These are phyloP conservation scores for Atrichornis clamosus DNA, from an alignment of 2,113 vertebrate species.

Conservation along the genomic window DNA sequence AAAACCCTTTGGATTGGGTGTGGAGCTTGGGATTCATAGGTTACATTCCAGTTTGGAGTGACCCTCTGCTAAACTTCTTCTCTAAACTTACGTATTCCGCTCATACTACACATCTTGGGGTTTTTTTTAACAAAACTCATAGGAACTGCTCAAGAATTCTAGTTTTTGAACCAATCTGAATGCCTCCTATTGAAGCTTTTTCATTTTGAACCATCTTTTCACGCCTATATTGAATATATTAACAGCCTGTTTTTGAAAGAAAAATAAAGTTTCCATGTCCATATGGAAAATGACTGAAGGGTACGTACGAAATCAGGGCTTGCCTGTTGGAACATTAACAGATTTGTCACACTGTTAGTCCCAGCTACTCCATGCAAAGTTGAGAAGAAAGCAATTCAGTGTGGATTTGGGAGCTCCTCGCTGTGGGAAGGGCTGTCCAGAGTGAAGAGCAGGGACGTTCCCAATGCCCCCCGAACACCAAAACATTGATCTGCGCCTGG, in stretches of 20 bases:
- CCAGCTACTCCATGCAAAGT: slow-evolving; percentile 3
- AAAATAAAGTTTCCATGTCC: neutral
- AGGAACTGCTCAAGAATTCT: neutral
- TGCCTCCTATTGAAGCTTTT: neutral
- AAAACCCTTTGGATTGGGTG: neutral
- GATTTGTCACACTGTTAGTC: slow-evolving; percentile 50
- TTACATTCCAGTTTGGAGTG: neutral
- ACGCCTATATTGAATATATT: slow-evolving; percentile 22
- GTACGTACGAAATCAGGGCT: slow-evolving; percentile 22
- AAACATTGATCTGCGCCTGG: neutral
- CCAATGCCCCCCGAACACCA: neutral
- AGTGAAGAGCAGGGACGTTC: neutral
- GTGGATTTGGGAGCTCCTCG: neutral
- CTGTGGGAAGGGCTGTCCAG: neutral
- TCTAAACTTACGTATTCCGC: neutral
- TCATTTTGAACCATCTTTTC: neutral
- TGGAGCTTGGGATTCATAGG: neutral
- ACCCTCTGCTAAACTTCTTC: neutral
- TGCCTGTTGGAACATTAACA: slow-evolving; percentile 62
- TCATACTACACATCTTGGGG: neutral
- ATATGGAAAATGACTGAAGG: slow-evolving; percentile 60
- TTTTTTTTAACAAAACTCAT: neutral
- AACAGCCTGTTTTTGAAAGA: neutral
- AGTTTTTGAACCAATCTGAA: neutral
- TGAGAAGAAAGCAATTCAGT: neutral